Evolutionary conservation across 2,888 invertebrate species (phyloP), one percentile per base, ranked within the genome.

Genomic region (Rosalia funebris): DNA sequence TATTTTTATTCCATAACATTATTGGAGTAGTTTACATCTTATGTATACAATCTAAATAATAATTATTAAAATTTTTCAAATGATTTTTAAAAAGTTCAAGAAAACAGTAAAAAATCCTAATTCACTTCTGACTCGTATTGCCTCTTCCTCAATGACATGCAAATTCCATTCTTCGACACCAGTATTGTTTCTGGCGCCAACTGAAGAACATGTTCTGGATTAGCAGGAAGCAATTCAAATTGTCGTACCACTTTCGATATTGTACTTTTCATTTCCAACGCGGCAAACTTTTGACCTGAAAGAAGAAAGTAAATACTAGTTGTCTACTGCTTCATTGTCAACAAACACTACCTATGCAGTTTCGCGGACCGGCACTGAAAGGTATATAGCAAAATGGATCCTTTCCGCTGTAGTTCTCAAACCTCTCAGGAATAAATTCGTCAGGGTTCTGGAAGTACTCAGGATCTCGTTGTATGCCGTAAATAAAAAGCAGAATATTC

Each of bases 241-340:
- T 80, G 76, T 55, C 84, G 82, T 7, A 87, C 70, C 1, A 87
- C 73, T 69, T 83, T 84, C 0, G 86, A 83, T 1, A 87, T 55
- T 0, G 81, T 76, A 0, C 83, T 80, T 73, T 87, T 87, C 66
- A 87, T 76, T 74, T 86, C 85, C 70, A 86, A 74, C 76, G 85
- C 79, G 42, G 80, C 84, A 73, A 79, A 82, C 71, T 82, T 84
- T 74, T 84, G 84, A 44, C 83, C 83, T 71, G 12, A 14, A 44
- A 32, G 14, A 31, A 12, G 11, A 20, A 10, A 2, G 7, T 44
- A 42, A 2, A 9, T 25, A 25, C 9, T 25, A 25, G 25, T 25
- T 25, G n/a, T n/a, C n/a, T n/a, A n/a, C n/a, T 25, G 25, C 9
- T 25, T 25, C 25, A 25, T 25, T 25, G 9, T 5, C 9, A 25